These are phyloP conservation scores for Arion vulgaris DNA, from an alignment of 1,140 invertebrate genomes.

Conservation along the genomic window DNA sequence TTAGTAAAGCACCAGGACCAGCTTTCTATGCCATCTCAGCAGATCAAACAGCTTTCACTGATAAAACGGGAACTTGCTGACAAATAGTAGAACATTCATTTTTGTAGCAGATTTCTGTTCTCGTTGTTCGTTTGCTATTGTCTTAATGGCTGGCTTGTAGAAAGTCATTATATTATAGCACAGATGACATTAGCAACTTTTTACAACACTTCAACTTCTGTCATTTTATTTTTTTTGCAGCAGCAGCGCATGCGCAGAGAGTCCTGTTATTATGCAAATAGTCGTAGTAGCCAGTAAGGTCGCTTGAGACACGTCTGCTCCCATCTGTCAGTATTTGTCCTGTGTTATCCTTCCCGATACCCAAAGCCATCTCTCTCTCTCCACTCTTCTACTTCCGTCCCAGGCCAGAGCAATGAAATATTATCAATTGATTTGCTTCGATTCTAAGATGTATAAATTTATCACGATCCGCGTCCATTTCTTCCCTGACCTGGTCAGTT, in stretches of 20 bases:
- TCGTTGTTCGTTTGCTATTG: background rate
- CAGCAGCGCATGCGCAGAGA: constrained; percentile 32
- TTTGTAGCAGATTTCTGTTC: background rate
- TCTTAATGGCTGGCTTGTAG: background rate
- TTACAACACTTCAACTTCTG: background rate
- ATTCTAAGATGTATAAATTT: constrained; percentile 9
- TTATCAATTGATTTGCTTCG: constrained; percentile 22
- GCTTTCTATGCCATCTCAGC: no score
- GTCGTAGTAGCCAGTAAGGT: constrained; percentile 36
- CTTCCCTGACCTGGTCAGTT: background rate
- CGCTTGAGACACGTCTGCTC: constrained; percentile 1
- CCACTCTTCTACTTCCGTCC: background rate
- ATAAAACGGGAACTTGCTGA: background rate
- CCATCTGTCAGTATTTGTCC: constrained; percentile 31
- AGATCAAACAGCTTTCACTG: no score
- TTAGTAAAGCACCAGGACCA: no score
- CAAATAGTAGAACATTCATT: background rate
- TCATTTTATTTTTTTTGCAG: background rate
- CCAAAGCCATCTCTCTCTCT: background rate
- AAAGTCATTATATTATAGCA: background rate
- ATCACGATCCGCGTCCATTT: background rate
- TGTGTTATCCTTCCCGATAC: background rate
- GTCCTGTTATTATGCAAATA: constrained; percentile 31
- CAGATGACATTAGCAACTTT: constrained; percentile 7
- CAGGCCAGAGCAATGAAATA: constrained; percentile 19